Evolutionary conservation across 2,888 invertebrate species (phyloP), one percentile per base, ranked within the genome.

Genomic region (Drosophila mercatorum): DNA sequence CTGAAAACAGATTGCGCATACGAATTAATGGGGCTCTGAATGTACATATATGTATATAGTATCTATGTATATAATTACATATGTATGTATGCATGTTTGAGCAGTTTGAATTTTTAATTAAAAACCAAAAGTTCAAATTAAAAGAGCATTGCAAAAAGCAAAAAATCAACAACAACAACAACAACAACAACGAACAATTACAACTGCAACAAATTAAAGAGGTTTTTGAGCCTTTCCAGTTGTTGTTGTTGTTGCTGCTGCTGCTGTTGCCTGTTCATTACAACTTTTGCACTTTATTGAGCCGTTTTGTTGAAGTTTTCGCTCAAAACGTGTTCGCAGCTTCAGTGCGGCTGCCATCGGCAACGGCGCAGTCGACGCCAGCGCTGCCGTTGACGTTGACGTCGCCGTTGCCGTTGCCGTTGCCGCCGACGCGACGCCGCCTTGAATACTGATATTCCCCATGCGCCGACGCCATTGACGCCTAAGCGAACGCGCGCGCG

Each of bases 221-320:
- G 36, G 34, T 44, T 61, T 44, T 51, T 60, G 26, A 51, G 57
- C 49, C 41, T 69, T 70, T 58, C 53, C 10, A 36, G 67, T 12
- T 55, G 57, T 22, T 58, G 52, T 38, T 34, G 49, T 2, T 49
- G 31, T 3, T 51, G 36, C 0, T 28, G 26, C 3, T 28, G 47
- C 5, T 31, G n/a, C 34, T 34, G 51, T 6, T 22, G 34, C 12
- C 41, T 31, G n/a, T 12, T 31, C 41, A 46, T 70, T 62, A 66
- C 51, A 61, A 68, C 31, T 81, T 87, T 83, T 85, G 85, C 85
- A 84, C 68, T 76, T 82, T 81, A 79, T 87, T 84, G 84, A 84
- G 84, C 76, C 65, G 49, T 85, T 85, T 85, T 66, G 58, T 59
- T 68, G 8, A 63, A 58, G 49, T 59, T 78, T 78, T 52, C 79